Percentiles rank a stretch among this genome's conserved stretches.
These are phyloP conservation scores for Thecocarcelia acutangulata DNA, from an alignment of 2,888 invertebrate species.

Conservation along the genomic window DNA sequence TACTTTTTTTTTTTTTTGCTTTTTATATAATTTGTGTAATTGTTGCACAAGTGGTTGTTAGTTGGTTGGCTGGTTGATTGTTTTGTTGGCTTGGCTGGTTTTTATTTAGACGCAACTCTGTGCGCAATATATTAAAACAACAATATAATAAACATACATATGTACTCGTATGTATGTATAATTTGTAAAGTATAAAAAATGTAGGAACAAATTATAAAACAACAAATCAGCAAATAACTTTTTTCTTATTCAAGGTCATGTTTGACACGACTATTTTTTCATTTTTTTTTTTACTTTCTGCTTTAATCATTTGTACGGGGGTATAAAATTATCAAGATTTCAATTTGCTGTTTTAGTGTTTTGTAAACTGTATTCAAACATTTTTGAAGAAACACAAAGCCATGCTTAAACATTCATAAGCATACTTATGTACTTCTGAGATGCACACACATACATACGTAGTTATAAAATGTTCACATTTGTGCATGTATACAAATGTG, in stretches of 20 bases:
- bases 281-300: conserved; percentile 26
- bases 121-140: conserved; percentile 46
- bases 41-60: conserved; percentile 76
- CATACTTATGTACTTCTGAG: too few relatives aligned
- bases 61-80: conserved; percentile 50
- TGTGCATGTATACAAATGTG: too few relatives aligned
- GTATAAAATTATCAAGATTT: conserved; percentile 67
- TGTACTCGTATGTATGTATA: too few relatives aligned
- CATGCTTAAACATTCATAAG: neutral
- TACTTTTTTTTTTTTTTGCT: conserved; percentile 77
- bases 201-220: conserved; percentile 69
- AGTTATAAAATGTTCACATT: neutral
- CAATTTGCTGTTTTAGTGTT: conserved; percentile 40
- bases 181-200: conserved; percentile 63
- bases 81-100: conserved; percentile 44
- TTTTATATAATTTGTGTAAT: conserved; percentile 77
- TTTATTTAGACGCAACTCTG: conserved; percentile 62
- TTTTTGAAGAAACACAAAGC: neutral
- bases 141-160: conserved; percentile 23
- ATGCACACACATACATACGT: neutral
- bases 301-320: conserved; percentile 56
- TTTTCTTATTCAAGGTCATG: conserved; percentile 69
- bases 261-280: conserved; percentile 68
- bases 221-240: conserved; percentile 63
- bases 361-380: conserved; percentile 46